These are phyloP conservation scores for Telmatochromis brachygnathus DNA, from an alignment of 2,113 vertebrate species.

Conservation along the genomic window DNA sequence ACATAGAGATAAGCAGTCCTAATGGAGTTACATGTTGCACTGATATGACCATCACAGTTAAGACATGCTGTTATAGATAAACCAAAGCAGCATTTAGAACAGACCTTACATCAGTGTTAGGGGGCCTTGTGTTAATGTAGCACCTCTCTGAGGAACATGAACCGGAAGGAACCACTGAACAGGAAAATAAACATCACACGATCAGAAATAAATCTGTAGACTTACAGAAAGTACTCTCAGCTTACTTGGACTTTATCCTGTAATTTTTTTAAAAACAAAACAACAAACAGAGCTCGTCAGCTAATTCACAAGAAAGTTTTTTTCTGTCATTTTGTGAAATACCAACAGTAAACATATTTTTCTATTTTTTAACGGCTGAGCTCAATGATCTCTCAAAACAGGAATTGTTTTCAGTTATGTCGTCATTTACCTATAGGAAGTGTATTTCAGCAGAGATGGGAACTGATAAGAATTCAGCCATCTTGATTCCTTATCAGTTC, in stretches of 20 bases:
- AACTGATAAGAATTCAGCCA: background rate
- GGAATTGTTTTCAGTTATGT: background rate
- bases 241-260: background rate
- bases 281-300: background rate
- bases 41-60: background rate
- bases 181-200: background rate
- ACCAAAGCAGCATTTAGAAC: background rate
- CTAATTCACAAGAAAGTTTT: background rate
- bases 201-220: background rate
- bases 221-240: background rate
- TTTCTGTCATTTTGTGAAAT: background rate
- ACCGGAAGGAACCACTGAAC: background rate
- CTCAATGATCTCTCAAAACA: background rate
- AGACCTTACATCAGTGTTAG: background rate
- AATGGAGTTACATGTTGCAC: background rate
- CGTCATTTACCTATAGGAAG: background rate
- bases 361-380: background rate
- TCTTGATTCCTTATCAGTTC: background rate
- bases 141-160: background rate
- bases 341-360: background rate
- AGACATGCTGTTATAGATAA: background rate
- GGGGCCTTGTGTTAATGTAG: background rate
- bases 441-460: background rate
- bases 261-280: fast-evolving
- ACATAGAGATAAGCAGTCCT: background rate